A percentile compares a stretch with the other conserved stretches of the same genome.
Conservation (phyloP, 2,888 invertebrate species). For the Rhagonycha lutea region DNA sequence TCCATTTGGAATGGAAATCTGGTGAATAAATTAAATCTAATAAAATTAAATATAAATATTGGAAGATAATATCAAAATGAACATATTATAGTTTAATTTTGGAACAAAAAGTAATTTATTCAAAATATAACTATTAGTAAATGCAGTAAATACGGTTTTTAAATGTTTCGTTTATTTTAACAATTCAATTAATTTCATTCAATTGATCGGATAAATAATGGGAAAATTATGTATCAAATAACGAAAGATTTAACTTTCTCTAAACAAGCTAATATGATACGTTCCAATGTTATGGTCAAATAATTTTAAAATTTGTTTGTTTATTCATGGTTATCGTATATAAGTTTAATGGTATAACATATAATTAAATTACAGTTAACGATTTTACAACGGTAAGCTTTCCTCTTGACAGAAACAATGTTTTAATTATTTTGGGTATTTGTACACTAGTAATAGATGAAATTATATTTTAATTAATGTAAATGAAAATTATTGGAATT, state of each 20-base stretch:
- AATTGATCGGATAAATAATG: neutral
- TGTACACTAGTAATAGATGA: too few relatives aligned
- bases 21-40: too few relatives aligned
- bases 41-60: too few relatives aligned
- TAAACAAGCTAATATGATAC: neutral
- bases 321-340: neutral
- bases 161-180: neutral
- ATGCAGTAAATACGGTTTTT: neutral
- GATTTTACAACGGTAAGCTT: neutral
- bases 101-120: neutral
- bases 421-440: neutral
- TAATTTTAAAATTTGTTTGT: neutral
- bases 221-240: neutral
- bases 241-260: neutral
- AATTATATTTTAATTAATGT: neutral
- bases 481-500: neutral
- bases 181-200: neutral
- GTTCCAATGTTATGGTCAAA: constrained; percentile 2
- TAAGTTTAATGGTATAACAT: neutral
- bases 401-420: neutral
- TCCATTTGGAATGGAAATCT: too few relatives aligned
- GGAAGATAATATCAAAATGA: neutral
- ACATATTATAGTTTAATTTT: neutral
- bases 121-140: neutral
- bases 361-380: neutral